These are phyloP conservation scores for Hydrolagus affinis DNA, from an alignment of 2,113 vertebrate species.

Conservation along the genomic window DNA sequence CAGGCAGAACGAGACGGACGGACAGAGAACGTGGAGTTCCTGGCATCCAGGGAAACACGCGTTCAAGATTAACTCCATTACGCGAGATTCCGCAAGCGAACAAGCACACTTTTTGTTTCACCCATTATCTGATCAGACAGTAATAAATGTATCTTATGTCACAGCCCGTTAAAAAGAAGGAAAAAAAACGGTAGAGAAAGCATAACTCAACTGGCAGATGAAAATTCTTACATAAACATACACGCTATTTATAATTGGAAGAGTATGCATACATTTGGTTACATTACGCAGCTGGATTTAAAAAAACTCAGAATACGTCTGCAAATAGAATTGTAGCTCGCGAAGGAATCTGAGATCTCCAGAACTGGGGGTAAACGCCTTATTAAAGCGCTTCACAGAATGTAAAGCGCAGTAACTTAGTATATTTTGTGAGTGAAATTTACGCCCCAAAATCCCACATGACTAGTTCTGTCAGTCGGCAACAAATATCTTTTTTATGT, in stretches of 20 bases:
- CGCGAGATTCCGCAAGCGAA: too few relatives aligned
- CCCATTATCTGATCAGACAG: too few relatives aligned
- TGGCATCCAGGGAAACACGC: not conserved
- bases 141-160: not conserved
- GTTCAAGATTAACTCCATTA: too few relatives aligned
- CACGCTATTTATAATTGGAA: not conserved
- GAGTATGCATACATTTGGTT: not conserved
- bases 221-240: not conserved
- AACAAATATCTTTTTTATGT: not conserved
- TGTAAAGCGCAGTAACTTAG: too few relatives aligned
- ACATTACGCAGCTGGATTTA: not conserved
- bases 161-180: not conserved
- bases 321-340: not conserved
- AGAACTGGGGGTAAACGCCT: not conserved
- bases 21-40: conserved; percentile 58
- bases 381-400: too few relatives aligned
- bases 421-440: too few relatives aligned
- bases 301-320: not conserved
- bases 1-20: conserved; percentile 54
- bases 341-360: not conserved
- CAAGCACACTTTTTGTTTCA: too few relatives aligned
- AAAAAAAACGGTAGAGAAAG: not conserved
- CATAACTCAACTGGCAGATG: not conserved
- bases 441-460: too few relatives aligned
- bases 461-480: too few relatives aligned